A percentile compares a stretch with the other conserved stretches of the same genome.
Conservation (phyloP, 2,113 vertebrate genomes). For the Coptodon rendalli region DNA sequence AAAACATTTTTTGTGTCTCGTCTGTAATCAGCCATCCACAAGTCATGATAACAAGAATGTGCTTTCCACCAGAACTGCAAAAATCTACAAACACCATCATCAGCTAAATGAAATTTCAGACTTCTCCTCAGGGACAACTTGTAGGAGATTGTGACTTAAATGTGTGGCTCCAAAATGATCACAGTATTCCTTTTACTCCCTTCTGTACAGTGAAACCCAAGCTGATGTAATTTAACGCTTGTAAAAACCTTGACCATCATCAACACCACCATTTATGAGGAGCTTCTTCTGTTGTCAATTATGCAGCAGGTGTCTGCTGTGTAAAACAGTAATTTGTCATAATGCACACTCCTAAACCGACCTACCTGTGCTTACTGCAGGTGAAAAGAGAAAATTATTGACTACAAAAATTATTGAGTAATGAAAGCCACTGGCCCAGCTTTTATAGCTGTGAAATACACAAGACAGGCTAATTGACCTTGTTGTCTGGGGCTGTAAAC, state of each 20-base stretch:
- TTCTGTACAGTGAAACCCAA: background rate
- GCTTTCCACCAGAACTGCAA: background rate
- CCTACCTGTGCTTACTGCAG: background rate
- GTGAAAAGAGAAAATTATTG: background rate
- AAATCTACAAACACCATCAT: fast-evolving
- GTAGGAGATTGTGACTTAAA: background rate
- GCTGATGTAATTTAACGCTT: background rate
- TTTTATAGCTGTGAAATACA: background rate
- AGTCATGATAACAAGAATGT: background rate
- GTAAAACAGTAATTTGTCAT: background rate
- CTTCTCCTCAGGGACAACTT: fast-evolving
- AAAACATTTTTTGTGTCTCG: background rate
- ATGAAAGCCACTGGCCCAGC: background rate
- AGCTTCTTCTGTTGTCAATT: background rate
- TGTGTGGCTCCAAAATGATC: background rate
- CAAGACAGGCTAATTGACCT: background rate
- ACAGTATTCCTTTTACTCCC: background rate
- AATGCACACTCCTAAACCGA: fast-evolving
- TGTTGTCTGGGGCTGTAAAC: background rate
- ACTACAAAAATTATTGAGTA: background rate
- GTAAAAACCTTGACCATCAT: background rate
- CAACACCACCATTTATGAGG: fast-evolving
- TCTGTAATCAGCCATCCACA: background rate
- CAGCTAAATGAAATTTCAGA: background rate
- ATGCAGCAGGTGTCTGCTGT: background rate